Evolutionary conservation across 2,797 vertebrate genomes (phyloP), one percentile per base, ranked within the genome.

Genomic region (Spinus pinus): DNA sequence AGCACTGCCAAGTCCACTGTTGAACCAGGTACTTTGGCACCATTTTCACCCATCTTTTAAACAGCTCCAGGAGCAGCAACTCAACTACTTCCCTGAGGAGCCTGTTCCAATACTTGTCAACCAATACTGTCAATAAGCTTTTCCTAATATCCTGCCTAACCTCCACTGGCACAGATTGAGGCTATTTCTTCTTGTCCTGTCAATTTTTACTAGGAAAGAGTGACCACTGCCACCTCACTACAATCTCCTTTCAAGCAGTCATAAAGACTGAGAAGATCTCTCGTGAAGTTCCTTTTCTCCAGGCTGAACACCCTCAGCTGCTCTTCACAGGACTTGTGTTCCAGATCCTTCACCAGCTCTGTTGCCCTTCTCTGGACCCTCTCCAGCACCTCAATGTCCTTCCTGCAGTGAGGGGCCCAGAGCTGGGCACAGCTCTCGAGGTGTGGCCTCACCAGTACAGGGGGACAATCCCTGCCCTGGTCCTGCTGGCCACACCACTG

Each of bases 291-390:
- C 15, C 15, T 37, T n/a, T n/a, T 39, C n/a, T 72, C 50, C 20
- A 10, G 17, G 11, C 13, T 51, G 6, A 72, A n/a, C 12, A 10
- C 2, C 4, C 24, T 12, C 58, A 21, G n/a, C 23, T 31, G 10
- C 10, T 54, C 35, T 0, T 30, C 14, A 6, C 0, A 8, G 1
- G 18, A 31, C 21, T 7, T 49, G 14, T 27, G 49, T 35, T 19
- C 14, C 41, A 47, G 16, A 22, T 49, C 41, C 73, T 23, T 35
- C 21, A 0, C 41, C 41, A 78, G 30, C 30, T 41, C 33, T 0
- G 0, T 0, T 47, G 12, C 30, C 9, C 22, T 56, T 42, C 22
- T 62, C 30, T 27, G 49, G 7, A 18, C 17, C 8, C 1, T 0
- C 16, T 53, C 46, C 56, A 21, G 11, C 5, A 1, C 42, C 35